Evolutionary conservation across 2,113 vertebrate species (phyloP), one percentile per base, ranked within the genome.

Genomic region (Addax nasomaculatus): DNA sequence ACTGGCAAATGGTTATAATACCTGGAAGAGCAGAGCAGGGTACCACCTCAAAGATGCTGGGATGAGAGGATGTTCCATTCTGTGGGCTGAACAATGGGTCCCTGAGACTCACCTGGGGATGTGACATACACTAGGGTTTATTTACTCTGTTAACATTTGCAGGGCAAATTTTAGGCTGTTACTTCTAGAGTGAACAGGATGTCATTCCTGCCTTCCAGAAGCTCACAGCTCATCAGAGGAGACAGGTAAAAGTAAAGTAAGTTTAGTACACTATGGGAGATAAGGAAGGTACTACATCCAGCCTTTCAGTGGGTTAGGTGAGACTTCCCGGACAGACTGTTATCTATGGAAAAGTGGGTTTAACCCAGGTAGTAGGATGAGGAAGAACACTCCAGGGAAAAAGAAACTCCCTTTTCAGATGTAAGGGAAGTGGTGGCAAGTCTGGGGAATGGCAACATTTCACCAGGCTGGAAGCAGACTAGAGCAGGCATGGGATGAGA

Each of bases 401-500:
- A 64, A 19, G 15, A 17, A n/a, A 14, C 21, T 81, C 51, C 33
- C 36, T n/a, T 95, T 55, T 36, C 47, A 58, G 76, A 11, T 0
- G 11, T 67, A 25, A 62, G 33, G 76, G 70, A 43, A 16, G 76
- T 8, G 21, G 19, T 17, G 45, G 47, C 10, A 79, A 23, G 5
- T n/a, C 14, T 80, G 64, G 53, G 39, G 64, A 80, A 51, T 1
- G 0, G 2, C 47, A 60, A 33, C 7, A 2, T n/a, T 21, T 45
- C 7, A 0, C 4, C 3, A 25, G 80, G 84, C 33, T 62, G 43
- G 60, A 6, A 36, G 62, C 4, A 7, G 25, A 29, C 16, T 85
- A 7, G 19, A 39, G 23, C 49, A 19, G 7, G 36, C 49, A 5
- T 16, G 39, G 30, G 2, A 1, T 0, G 9, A n/a, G 70, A 7